Base-by-base conservation (phyloP, 1,140 invertebrate genomes). In the Drosophila rufa region DNA sequence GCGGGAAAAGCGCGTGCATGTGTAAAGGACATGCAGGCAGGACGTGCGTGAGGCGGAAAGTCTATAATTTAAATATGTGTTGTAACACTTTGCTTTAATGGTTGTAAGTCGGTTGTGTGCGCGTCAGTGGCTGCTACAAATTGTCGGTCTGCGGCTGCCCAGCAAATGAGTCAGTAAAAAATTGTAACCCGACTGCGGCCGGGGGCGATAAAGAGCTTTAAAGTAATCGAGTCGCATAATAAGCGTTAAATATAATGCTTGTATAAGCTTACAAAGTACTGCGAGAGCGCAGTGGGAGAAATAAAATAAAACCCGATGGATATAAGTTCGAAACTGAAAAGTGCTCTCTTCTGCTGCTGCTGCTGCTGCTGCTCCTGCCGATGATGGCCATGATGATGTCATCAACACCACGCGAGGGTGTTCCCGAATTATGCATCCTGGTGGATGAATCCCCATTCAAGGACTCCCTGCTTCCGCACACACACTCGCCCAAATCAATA, bases 221-320 rank as follows among this genome's bases (percentile, higher is more conserved):
- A 82, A 82, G 68, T 82, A 74, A 62, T 65, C 69, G 69, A 73
- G 67, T 56, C 55, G 61, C 80, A 79, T 56, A 78, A 82, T 82
- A 78, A 82, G 80, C 80, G 77, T 82, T 78, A 82, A 82, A 82
- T 79, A 82, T 82, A 82, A 82, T 82, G 69, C 27, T 40, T 50
- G 55, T 81, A 71, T 51, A 51, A 73, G 69, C 67, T 50, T 30
- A 73, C 67, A 73, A 73, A 27, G 53, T 71, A 27, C 67, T 53
- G 19, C 2, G 19, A n/a, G 36, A 0, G 25, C 4, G 22, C 7
- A 11, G 15, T 36, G 67, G 17, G 46, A 50, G 46, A 73, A 60
- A 71, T 70, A 60, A 59, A 60, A 70, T 70, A 70, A 70, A 69
- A 73, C 19, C 38, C 46, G 5, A 73, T 51, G 67, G 25, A 25